phyloP scores from a whole-genome alignment of 1,140 invertebrate genomes.

The Pristionchus pacificus region DNA sequence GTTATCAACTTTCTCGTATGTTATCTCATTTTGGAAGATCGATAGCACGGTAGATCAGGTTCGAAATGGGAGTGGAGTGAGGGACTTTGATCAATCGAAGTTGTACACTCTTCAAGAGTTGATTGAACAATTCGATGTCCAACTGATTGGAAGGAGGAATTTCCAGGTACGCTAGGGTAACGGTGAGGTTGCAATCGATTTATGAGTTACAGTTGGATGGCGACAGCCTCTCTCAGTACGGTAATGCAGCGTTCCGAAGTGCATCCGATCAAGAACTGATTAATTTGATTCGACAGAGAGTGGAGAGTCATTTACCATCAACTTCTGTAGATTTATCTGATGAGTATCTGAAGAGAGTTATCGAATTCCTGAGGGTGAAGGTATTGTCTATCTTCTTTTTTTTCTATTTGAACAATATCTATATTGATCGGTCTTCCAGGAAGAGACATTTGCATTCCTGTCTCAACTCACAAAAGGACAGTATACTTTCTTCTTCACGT shows the following conservation, averaged over 20 bases:
- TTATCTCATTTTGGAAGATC: background rate
- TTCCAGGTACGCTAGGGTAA: constrained; percentile 34
- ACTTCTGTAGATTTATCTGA: background rate
- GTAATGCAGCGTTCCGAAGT: background rate
- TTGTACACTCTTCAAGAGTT: constrained; percentile 50
- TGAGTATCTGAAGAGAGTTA: constrained; percentile 8
- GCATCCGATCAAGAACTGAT: background rate
- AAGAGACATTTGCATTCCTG: constrained; percentile 43
- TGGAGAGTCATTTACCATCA: background rate
- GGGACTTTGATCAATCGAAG: constrained; percentile 35
- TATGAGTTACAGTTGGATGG: background rate
- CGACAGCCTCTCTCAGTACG: background rate
- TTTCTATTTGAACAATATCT: too few species aligned
- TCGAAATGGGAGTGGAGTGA: constrained; percentile 48
- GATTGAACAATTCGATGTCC: constrained; percentile 44
- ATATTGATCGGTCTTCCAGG: too few species aligned
- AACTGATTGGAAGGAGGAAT: constrained; percentile 38
- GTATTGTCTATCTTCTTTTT: background rate
- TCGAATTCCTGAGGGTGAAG: constrained; percentile 38
- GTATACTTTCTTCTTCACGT: constrained; percentile 42
- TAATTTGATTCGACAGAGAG: background rate
- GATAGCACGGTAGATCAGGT: constrained; percentile 11
- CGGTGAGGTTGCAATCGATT: background rate
- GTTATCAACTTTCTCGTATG: constrained; percentile 46
- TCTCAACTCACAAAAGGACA: constrained; percentile 33